These are phyloP conservation scores for Andrena marginata DNA, from an alignment of 2,888 invertebrate genomes.

Conservation along the genomic window DNA sequence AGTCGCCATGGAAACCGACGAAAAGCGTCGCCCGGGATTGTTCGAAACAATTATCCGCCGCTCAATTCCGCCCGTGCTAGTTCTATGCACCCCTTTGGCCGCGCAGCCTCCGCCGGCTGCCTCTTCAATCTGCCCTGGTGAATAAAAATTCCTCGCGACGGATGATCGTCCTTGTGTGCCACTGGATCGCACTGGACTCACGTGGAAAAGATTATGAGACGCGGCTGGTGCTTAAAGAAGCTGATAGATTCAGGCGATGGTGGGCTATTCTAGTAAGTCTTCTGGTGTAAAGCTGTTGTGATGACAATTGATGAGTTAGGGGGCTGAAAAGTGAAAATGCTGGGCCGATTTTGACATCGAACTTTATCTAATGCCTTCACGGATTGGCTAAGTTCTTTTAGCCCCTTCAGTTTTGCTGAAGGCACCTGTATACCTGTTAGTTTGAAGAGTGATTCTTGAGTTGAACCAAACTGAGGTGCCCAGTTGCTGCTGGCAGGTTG, in stretches of 20 bases:
- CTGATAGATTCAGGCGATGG: too few species aligned
- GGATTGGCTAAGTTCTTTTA: too few species aligned
- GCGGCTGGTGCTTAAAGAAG: too few species aligned
- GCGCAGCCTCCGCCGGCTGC: constrained; percentile 48
- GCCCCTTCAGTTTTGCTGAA: too few species aligned
- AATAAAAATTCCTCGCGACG: constrained; percentile 78
- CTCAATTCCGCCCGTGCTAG: constrained; percentile 82
- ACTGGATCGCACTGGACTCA: too few species aligned
- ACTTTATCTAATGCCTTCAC: too few species aligned
- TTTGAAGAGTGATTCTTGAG: background rate
- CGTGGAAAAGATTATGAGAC: too few species aligned
- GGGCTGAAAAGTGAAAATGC: too few species aligned
- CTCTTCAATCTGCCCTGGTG: constrained; percentile 80
- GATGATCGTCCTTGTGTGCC: background rate
- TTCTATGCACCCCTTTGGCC: constrained; percentile 55
- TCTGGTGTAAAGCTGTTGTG: too few species aligned
- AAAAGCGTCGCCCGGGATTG: constrained; percentile 80
- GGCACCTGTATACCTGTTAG: background rate
- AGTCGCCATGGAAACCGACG: constrained; percentile 82
- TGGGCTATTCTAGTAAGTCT: too few species aligned
- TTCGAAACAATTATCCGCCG: constrained; percentile 85
- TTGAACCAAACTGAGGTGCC: background rate
- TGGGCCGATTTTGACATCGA: too few species aligned
- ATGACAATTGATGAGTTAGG: too few species aligned
- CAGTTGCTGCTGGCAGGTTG: background rate